Percentiles rank a stretch among this genome's conserved stretches.
Conservation (phyloP, 2,797 vertebrate species). For the Epinephelus awoara region DNA sequence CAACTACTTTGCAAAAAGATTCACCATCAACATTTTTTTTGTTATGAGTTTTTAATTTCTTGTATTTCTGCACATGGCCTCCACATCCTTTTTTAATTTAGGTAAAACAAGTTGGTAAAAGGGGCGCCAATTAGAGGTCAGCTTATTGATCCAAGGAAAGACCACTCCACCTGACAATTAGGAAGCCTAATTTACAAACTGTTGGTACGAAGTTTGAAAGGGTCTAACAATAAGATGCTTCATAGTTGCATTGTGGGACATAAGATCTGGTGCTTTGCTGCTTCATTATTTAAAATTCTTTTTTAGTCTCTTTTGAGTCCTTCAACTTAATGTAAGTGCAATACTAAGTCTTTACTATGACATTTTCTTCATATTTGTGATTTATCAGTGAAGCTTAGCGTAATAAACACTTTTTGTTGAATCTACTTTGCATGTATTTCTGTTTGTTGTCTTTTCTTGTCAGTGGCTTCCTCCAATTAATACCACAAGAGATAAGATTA, state of each 20-base stretch:
- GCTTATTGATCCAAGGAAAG: neutral
- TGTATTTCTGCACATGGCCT: neutral
- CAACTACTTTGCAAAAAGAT: neutral
- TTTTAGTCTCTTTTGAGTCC: neutral
- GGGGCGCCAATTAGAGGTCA: neutral
- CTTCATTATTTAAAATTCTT: neutral
- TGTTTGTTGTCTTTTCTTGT: neutral
- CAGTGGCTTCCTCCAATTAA: neutral
- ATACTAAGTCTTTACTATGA: neutral
- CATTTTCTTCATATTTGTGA: neutral
- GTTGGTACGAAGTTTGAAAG: neutral
- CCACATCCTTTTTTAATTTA: neutral
- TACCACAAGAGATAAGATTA: neutral
- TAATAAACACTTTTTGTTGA: neutral
- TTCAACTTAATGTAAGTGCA: neutral
- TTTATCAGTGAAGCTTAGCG: neutral
- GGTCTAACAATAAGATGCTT: neutral
- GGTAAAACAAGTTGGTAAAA: neutral
- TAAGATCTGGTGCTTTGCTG: too few relatives aligned
- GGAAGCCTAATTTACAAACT: neutral
- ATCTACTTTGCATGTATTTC: conserved; percentile 5
- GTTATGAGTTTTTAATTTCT: neutral
- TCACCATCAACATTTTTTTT: neutral
- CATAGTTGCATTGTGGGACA: neutral
- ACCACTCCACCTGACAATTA: neutral